These are phyloP conservation scores for Erannis defoliaria DNA, from an alignment of 2,888 invertebrate species.

Conservation along the genomic window DNA sequence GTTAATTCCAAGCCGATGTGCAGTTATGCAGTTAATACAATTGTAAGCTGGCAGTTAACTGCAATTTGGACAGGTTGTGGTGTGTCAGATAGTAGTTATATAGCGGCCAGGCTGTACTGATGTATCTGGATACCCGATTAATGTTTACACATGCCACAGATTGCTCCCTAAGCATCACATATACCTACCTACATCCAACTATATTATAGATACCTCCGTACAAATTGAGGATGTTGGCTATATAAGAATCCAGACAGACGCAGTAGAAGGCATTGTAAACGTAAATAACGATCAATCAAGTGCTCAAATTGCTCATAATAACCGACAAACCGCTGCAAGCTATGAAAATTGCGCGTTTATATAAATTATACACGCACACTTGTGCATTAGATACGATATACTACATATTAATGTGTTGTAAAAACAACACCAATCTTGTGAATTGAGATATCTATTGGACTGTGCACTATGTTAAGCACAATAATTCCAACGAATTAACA, in stretches of 20 bases:
- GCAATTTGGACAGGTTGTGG: constrained; percentile 9
- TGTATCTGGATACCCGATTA: background rate
- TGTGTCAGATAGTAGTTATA: background rate
- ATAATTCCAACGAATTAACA: constrained; percentile 27
- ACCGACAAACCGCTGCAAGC: constrained; percentile 34
- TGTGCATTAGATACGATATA: constrained; percentile 1
- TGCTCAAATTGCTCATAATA: constrained; percentile 53
- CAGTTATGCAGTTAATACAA: constrained; percentile 16
- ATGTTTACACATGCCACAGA: background rate
- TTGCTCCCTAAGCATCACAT: too few relatives aligned
- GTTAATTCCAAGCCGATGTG: constrained; percentile 4
- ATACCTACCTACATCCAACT: too few relatives aligned
- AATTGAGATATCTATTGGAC: background rate
- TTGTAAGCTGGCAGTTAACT: constrained; percentile 12
- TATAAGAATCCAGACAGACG: constrained; percentile 2
- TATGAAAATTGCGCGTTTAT: constrained; percentile 50
- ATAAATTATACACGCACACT: constrained; percentile 46
- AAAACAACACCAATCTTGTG: background rate
- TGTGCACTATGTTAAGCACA: background rate
- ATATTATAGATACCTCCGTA: too few relatives aligned
- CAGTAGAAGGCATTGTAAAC: constrained; percentile 8
- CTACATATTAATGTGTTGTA: too few relatives aligned
- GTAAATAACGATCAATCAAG: constrained; percentile 51
- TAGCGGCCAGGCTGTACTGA: background rate
- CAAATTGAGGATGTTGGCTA: constrained; percentile 3